Evolutionary conservation across 2,797 vertebrate species (phyloP).

Genomic region (Centropyge bicolor): DNA sequence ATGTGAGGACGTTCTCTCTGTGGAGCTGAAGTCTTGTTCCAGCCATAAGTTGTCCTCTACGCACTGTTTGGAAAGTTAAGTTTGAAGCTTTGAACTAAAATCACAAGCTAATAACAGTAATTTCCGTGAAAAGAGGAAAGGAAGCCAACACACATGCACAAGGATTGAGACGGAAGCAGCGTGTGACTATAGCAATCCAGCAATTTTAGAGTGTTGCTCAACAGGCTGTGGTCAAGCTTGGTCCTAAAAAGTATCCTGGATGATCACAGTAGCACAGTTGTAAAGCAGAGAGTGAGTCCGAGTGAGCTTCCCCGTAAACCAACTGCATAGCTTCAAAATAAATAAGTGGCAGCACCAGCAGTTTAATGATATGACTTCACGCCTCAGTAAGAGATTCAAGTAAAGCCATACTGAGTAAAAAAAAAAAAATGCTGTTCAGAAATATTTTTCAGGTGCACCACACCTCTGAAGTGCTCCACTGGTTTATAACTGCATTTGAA

Average conservation of each 20-base stretch:
- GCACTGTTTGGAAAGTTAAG: conserved; percentile 2
- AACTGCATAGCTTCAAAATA: conserved; percentile 7
- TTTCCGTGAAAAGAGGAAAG: background rate
- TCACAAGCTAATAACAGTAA: background rate
- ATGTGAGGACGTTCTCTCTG: conserved; percentile 19
- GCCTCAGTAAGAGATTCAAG: conserved; percentile 8
- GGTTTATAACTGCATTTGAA: conserved; percentile 22
- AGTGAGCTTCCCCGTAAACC: conserved; percentile 7
- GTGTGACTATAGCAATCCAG: background rate
- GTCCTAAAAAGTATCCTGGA: background rate
- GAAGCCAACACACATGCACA: background rate
- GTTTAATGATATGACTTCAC: background rate
- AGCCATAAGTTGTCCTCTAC: background rate
- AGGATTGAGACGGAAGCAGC: background rate
- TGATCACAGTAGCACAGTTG: conserved; percentile 1
- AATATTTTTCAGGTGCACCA: conserved; percentile 5
- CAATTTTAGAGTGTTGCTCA: background rate
- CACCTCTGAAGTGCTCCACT: conserved; percentile 7
- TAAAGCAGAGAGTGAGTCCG: background rate
- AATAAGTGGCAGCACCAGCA: conserved; percentile 17
- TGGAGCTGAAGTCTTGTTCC: conserved; percentile 25
- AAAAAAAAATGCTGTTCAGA: background rate
- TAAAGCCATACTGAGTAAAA: conserved; percentile 1
- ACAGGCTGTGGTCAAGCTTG: background rate
- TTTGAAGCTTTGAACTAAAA: conserved; percentile 28